phyloP scores from a whole-genome alignment of 2,113 vertebrate genomes.

The Boleophthalmus pectinirostris region DNA sequence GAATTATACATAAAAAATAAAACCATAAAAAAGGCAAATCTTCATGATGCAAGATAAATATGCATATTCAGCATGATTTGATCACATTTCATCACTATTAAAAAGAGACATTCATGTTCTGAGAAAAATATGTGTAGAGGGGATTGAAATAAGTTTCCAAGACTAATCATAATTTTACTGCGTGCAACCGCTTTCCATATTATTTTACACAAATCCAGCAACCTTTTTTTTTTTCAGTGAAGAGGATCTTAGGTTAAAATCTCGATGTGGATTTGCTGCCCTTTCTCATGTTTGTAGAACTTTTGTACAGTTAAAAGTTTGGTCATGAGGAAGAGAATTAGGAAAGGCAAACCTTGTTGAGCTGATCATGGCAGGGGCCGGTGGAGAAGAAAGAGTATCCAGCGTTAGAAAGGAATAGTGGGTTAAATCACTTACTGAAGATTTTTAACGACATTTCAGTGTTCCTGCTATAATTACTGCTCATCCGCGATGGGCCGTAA shows the following conservation, averaged over 20 bases:
- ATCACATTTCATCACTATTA: too few species aligned
- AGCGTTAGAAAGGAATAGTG: conserved; percentile 94
- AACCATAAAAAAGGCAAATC: too few species aligned
- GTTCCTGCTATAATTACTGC: conserved; percentile 99
- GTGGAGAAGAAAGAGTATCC: conserved; percentile 59
- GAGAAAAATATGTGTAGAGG: too few species aligned
- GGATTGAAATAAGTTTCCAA: too few species aligned
- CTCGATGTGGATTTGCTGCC: background rate
- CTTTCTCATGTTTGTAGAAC: conserved; percentile 79
- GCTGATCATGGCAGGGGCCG: conserved; percentile 41
- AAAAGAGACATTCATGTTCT: too few species aligned
- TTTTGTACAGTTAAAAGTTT: conserved; percentile 70
- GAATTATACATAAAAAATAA: too few species aligned
- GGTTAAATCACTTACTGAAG: conserved; percentile 99
- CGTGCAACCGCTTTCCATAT: too few species aligned
- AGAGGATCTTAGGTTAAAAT: background rate
- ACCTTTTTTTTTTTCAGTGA: too few species aligned
- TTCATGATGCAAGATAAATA: too few species aligned
- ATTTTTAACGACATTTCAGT: conserved; percentile 99
- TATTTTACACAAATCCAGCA: too few species aligned
- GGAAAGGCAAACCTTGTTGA: conserved; percentile 36
- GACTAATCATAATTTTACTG: too few species aligned
- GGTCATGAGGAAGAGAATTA: conserved; percentile 52
- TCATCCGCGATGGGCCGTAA: conserved; percentile 99
- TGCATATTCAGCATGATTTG: too few species aligned